Conservation (phyloP, 2,888 invertebrate genomes). For the Xestia rhomboidea region DNA sequence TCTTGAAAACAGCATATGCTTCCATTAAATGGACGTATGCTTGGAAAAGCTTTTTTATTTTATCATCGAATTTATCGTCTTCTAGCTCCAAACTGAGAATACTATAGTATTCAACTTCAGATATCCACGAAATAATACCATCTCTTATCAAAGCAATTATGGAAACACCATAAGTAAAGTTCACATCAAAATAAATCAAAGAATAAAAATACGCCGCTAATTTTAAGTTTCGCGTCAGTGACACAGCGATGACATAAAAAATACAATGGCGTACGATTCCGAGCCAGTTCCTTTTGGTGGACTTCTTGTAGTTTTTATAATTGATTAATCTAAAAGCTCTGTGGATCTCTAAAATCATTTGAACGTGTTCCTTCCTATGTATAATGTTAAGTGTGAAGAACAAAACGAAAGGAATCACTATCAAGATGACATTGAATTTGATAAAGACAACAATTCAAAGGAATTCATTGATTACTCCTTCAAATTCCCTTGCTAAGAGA, state of each 20-base stretch:
- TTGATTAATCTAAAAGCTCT: constrained; percentile 4
- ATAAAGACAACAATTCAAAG: constrained; percentile 8
- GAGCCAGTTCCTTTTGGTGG: constrained; percentile 1
- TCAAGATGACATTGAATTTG: neutral
- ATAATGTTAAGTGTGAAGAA: constrained; percentile 7
- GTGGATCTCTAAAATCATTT: constrained; percentile 14
- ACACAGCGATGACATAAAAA: neutral
- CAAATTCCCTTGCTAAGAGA: neutral
- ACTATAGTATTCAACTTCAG: constrained; percentile 6
- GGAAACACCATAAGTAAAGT: neutral
- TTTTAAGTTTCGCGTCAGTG: neutral
- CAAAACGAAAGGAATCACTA: neutral
- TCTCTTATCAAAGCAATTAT: constrained; percentile 6
- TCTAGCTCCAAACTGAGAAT: constrained; percentile 1
- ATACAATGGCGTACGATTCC: neutral
- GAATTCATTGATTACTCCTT: neutral
- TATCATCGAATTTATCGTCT: constrained; percentile 11
- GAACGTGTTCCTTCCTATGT: constrained; percentile 7
- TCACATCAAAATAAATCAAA: constrained; percentile 13
- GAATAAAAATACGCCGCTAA: constrained; percentile 11
- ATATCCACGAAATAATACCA: constrained; percentile 5
- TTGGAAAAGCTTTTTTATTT: constrained; percentile 8
- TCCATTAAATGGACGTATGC: constrained; percentile 12
- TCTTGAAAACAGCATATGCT: constrained; percentile 18
- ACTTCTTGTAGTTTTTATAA: constrained; percentile 13